Conservation (phyloP, 2,888 invertebrate genomes). For the Caenorhabditis afra region DNA sequence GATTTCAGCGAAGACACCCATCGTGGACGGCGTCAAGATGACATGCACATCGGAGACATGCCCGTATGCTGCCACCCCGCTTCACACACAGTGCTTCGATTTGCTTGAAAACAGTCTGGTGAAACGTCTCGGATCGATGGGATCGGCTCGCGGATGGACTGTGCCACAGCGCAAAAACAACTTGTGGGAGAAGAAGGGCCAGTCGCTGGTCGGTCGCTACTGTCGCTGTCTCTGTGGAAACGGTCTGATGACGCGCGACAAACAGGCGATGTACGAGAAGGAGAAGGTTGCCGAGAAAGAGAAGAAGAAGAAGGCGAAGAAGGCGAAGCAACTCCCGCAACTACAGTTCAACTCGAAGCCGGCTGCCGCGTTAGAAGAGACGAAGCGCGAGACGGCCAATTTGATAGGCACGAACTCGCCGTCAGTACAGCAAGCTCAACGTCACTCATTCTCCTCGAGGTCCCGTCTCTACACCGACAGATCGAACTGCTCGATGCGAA, state of each 20-base stretch:
- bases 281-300: slow-evolving; percentile 49
- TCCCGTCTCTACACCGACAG: slow-evolving; percentile 39
- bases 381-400: slow-evolving; percentile 10
- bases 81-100: slow-evolving; percentile 69
- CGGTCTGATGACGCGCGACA: slow-evolving; percentile 59
- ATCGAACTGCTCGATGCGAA: slow-evolving; percentile 21
- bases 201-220: slow-evolving; percentile 60
- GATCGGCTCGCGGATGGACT: slow-evolving; percentile 76
- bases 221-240: slow-evolving; percentile 63
- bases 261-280: slow-evolving; percentile 52
- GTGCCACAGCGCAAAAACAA: slow-evolving; percentile 70
- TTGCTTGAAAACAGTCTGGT: slow-evolving; percentile 69
- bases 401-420: slow-evolving; percentile 2
- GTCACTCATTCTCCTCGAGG: slow-evolving; percentile 18
- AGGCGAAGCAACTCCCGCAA: slow-evolving; percentile 41
- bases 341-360: slow-evolving; percentile 39
- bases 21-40: slow-evolving; percentile 66
- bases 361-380: slow-evolving; percentile 17
- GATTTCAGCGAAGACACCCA: slow-evolving; percentile 32
- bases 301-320: slow-evolving; percentile 53
- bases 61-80: slow-evolving; percentile 50
- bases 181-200: slow-evolving; percentile 74
- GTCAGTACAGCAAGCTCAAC: neutral
- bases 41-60: slow-evolving; percentile 70
- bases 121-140: slow-evolving; percentile 60